Evolutionary conservation across 2,113 vertebrate species (phyloP), one percentile per base, ranked within the genome.

Genomic region (Oncorhynchus tshawytscha): DNA sequence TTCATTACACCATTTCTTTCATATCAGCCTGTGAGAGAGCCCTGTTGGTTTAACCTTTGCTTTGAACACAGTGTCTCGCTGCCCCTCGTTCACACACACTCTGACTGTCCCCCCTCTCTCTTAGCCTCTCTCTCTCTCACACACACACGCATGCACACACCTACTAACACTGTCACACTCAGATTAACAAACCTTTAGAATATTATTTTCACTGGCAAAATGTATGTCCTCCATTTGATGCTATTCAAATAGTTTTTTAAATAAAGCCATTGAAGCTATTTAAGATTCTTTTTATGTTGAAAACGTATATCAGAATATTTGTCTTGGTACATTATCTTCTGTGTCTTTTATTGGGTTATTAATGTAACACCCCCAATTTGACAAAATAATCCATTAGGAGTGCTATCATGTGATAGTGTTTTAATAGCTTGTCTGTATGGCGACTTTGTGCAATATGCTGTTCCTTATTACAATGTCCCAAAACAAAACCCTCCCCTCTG

Each of bases 381-480:
- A 18, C 75, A 72, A 80, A 45, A 45, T 11, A 85, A 84, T 83
- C 79, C 73, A 60, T 85, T 73, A 77, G 70, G 81, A 82, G 51
- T 24, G 68, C 79, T 62, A 39, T 69, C 3, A 45, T 64, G 49
- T 31, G 67, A 57, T 34, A 72, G 39, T 45, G 39, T 45, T 45
- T 45, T 71, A 81, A 8, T 62, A 54, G 73, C 80, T 88, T 89
- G 79, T 84, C 82, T 62, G 22, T 71, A 69, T 73, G 78, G 73
- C 75, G 74, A 72, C 77, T 85, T 89, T 85, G 85, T 79, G 75
- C 70, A 82, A 76, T 82, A 81, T 65, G 22, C 60, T 89, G 88
- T 91, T 91, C 88, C 2, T 88, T 3, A 89, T 86, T 89, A 82
- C 72, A 80, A 68, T 89, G 87, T 89, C 88, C 90, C 69, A 86